phyloP scores from a whole-genome alignment of 2,113 vertebrate genomes.

The Lanius ludovicianus region DNA sequence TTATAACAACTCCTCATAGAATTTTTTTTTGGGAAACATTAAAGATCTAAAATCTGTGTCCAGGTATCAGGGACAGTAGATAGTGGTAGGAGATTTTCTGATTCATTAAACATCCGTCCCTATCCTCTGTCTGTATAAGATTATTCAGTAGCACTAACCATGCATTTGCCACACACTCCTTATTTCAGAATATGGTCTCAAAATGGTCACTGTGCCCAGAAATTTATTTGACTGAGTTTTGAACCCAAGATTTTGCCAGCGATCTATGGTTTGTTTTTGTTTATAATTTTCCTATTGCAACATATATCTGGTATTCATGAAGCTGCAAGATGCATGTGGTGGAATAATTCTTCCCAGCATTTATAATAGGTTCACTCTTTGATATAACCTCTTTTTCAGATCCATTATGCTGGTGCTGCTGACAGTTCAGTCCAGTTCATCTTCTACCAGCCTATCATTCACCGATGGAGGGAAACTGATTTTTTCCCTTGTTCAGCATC shows the following conservation, averaged over 20 bases:
- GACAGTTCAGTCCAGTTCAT: conserved; percentile 93
- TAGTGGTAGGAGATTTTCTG: background rate
- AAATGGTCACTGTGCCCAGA: background rate
- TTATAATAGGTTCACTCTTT: background rate
- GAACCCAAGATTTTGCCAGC: background rate
- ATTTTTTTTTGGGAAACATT: background rate
- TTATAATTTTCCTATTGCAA: background rate
- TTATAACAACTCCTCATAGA: background rate
- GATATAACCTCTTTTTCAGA: conserved; percentile 71
- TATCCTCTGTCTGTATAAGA: background rate
- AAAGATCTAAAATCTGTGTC: background rate
- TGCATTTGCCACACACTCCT: background rate
- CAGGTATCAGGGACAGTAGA: background rate
- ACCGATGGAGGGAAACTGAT: conserved; percentile 95
- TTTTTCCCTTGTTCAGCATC: conserved; percentile 96
- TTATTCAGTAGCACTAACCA: background rate
- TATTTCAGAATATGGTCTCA: background rate
- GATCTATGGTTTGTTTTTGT: background rate
- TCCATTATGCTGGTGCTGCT: conserved; percentile 72
- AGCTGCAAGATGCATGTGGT: background rate
- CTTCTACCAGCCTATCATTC: conserved; percentile 94
- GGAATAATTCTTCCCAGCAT: background rate
- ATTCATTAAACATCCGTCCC: background rate
- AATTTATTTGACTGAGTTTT: background rate
- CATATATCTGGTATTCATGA: background rate